Percentiles rank a stretch among this genome's conserved stretches.
Evolutionary conservation across 1,140 invertebrate genomes (phyloP).

Genomic region (Bursaphelenchus mucronatus): DNA sequence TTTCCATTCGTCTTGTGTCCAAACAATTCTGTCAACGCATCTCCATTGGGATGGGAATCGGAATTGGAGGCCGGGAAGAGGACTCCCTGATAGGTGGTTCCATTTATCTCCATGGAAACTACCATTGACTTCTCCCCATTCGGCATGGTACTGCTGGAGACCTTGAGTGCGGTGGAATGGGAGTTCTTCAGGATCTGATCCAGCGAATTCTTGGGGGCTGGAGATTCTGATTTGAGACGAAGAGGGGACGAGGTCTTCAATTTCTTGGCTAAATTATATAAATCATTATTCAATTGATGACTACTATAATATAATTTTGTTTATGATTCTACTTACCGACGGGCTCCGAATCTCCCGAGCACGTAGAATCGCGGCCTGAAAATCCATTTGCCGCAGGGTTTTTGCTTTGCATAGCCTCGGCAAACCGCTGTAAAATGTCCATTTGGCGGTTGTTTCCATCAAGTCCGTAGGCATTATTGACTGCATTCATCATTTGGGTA

Average conservation of each 20-base stretch:
- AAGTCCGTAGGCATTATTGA: slow-evolving; percentile 33
- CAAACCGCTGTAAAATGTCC: slow-evolving; percentile 43
- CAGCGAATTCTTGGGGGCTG: slow-evolving; percentile 6
- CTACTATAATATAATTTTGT: no score
- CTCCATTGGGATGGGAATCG: background rate
- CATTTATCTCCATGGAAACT: slow-evolving; percentile 93
- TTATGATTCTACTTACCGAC: slow-evolving; percentile 10
- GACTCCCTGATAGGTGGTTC: slow-evolving; percentile 67
- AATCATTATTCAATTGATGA: no score
- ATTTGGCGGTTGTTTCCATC: slow-evolving; percentile 48
- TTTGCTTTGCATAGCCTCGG: slow-evolving; percentile 8
- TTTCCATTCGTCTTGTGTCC: slow-evolving; percentile 1
- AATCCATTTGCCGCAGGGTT: slow-evolving; percentile 1
- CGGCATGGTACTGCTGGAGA: slow-evolving; percentile 3
- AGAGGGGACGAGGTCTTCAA: no score
- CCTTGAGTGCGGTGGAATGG: slow-evolving; percentile 19
- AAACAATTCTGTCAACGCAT: slow-evolving; percentile 11
- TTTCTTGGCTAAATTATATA: no score
- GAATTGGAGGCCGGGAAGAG: slow-evolving; percentile 62
- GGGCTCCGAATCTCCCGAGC: slow-evolving; percentile 29
- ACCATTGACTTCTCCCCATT: slow-evolving; percentile 69
- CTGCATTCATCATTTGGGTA: slow-evolving; percentile 25
- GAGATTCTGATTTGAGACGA: no score
- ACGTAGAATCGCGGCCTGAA: slow-evolving; percentile 36
- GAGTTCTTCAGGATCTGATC: slow-evolving; percentile 36